phyloP scores from a whole-genome alignment of 2,888 invertebrate genomes.

The Corythucha ciliata region DNA sequence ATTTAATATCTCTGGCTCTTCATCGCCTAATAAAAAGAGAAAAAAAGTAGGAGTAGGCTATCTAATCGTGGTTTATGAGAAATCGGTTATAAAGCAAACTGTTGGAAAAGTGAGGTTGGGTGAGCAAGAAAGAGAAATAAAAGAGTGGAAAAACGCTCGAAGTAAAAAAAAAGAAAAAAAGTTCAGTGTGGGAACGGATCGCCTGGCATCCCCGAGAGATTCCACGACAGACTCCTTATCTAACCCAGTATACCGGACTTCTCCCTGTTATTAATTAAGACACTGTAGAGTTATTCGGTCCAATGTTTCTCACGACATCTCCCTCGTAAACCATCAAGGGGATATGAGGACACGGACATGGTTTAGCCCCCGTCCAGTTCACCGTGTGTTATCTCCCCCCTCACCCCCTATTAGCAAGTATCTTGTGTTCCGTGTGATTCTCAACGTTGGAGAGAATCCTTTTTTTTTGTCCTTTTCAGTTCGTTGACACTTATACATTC shows the following conservation, averaged over 20 bases:
- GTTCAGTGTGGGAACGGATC: slow-evolving; percentile 25
- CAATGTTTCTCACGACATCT: slow-evolving; percentile 23
- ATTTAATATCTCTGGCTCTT: no score
- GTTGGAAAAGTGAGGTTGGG: no score
- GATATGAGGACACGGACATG: not conserved
- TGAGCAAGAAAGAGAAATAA: no score
- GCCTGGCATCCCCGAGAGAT: slow-evolving; percentile 21
- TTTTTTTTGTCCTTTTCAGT: not conserved
- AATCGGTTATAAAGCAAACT: no score
- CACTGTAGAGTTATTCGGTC: slow-evolving; percentile 25
- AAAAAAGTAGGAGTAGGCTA: no score
- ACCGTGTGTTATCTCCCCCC: slow-evolving; percentile 4
- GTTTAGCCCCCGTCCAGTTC: not conserved
- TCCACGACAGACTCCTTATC: slow-evolving; percentile 23
- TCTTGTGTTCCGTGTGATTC: not conserved
- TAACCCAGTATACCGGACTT: no score
- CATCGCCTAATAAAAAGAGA: no score
- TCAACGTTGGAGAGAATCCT: not conserved
- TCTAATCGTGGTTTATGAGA: no score
- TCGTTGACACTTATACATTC: no score
- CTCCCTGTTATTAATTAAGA: slow-evolving; percentile 25
- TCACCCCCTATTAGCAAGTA: not conserved
- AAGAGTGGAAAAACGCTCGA: no score
- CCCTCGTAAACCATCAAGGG: slow-evolving; percentile 12
- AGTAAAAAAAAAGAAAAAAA: no score